These are phyloP conservation scores for Drosophila leontia DNA, from an alignment of 1,140 invertebrate species.

Conservation along the genomic window DNA sequence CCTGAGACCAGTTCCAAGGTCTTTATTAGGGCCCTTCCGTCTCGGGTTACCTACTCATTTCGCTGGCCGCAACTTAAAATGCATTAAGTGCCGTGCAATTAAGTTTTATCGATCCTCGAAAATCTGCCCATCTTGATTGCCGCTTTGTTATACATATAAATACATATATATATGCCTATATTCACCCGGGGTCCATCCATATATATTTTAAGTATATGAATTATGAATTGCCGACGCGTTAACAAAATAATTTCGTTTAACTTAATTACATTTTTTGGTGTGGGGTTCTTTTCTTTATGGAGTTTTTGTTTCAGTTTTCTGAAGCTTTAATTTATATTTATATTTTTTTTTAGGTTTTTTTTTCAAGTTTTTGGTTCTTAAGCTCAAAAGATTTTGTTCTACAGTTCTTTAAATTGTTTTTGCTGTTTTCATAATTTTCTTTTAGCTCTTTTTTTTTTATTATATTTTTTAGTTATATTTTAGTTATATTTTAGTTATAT, in stretches of 20 bases:
- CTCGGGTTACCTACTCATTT: slow-evolving; percentile 68
- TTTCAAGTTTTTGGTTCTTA: not conserved
- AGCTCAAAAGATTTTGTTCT: not conserved
- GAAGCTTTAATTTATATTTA: no score
- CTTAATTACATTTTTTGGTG: slow-evolving; percentile 53
- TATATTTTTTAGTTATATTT: not conserved
- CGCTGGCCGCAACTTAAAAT: slow-evolving; percentile 69
- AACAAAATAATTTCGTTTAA: slow-evolving; percentile 71
- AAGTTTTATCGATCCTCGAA: slow-evolving; percentile 78
- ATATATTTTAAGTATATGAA: slow-evolving; percentile 55
- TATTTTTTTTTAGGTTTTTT: not conserved
- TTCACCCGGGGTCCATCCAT: not conserved
- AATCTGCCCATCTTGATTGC: slow-evolving; percentile 70
- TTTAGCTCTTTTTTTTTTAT: not conserved
- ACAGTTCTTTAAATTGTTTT: not conserved
- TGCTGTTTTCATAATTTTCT: not conserved
- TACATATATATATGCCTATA: slow-evolving; percentile 1
- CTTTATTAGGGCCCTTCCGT: slow-evolving; percentile 70
- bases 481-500: not conserved
- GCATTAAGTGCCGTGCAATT: slow-evolving; percentile 82
- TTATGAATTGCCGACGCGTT: slow-evolving; percentile 75
- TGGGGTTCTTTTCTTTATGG: not conserved
- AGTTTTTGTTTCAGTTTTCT: slow-evolving; percentile 29
- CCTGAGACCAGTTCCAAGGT: slow-evolving; percentile 47
- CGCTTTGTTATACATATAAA: slow-evolving; percentile 38